Evolutionary conservation across 2,113 vertebrate species (phyloP), one percentile per base, ranked within the genome.

Genomic region (Silurus asotus): DNA sequence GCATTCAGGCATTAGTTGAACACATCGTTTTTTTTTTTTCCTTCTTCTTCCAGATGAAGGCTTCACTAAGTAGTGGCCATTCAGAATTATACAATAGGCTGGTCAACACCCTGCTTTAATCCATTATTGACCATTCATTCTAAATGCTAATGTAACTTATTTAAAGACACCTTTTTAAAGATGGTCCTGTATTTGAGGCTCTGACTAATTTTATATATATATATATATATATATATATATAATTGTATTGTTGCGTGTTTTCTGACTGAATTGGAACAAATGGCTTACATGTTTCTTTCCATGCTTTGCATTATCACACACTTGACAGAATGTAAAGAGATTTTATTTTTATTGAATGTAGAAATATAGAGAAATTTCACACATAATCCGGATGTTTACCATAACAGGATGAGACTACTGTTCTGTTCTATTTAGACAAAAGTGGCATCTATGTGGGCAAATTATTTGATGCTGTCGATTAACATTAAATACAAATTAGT

Each of bases 61-160:
- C 19, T 75, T n/a, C 48, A 13, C 5, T 53, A 75, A 11, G 6
- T 25, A 77, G 23, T 55, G 51, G 4, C 4, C 4, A 79, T 59
- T 58, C 59, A 37, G 25, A 7, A 19, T 79, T 37, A 79, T 20
- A 79, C 77, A 59, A 59, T 45, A 79, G 56, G 7, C 25, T 10
- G 5, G 8, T 11, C 76, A 53, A 9, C 0, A 59, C 8, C 37
- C 45, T 2, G 55, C 25, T 59, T 28, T 79, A 79, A 59, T 58
- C 45, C 55, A 37, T 79, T 59, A 79, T 59, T 10, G 77, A 59
- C 77, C 15, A 19, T 70, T 58, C 53, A 2, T 78, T 58, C 76
- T 58, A 78, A 78, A 78, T 78, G 53, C 76, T 58, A 78, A 78
- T 77, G 74, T 8, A 51, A 11, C 10, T 23, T 51, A 76, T 51